Conservation (phyloP, 2,888 invertebrate genomes). For the Drosophila neonasuta region DNA sequence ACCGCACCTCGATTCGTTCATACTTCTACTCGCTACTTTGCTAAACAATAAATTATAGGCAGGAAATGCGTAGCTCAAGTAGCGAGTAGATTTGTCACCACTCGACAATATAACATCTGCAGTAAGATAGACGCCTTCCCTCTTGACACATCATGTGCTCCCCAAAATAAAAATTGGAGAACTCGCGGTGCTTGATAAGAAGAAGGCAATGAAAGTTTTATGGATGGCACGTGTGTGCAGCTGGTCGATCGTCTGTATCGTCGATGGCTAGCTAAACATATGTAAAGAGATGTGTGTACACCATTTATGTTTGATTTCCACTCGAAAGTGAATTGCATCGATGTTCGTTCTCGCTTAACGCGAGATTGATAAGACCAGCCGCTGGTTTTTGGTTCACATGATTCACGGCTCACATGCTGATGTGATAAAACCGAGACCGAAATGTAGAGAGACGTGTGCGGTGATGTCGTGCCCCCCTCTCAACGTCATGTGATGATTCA, state of each 20-base stretch:
- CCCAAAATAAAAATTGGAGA: slow-evolving; percentile 2
- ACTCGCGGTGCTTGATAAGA: slow-evolving; percentile 4
- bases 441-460: neutral
- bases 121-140: neutral
- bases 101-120: neutral
- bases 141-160: neutral
- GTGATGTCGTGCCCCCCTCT: slow-evolving; percentile 1
- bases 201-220: slow-evolving; percentile 4
- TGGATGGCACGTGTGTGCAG: slow-evolving; percentile 21
- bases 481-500: slow-evolving; percentile 34
- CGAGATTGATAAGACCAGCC: slow-evolving; percentile 24
- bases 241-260: neutral
- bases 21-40: no score
- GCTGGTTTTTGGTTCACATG: slow-evolving; percentile 9
- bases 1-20: no score
- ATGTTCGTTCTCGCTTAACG: neutral
- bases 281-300: slow-evolving; percentile 18
- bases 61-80: no score
- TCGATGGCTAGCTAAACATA: neutral
- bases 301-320: slow-evolving; percentile 41
- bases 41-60: no score
- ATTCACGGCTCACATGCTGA: slow-evolving; percentile 29
- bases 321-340: slow-evolving; percentile 25
- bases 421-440: slow-evolving; percentile 1
- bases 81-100: no score